Evolutionary conservation across 1,140 invertebrate genomes (phyloP), one percentile per base, ranked within the genome.

Genomic region (Nasonia vitripennis): DNA sequence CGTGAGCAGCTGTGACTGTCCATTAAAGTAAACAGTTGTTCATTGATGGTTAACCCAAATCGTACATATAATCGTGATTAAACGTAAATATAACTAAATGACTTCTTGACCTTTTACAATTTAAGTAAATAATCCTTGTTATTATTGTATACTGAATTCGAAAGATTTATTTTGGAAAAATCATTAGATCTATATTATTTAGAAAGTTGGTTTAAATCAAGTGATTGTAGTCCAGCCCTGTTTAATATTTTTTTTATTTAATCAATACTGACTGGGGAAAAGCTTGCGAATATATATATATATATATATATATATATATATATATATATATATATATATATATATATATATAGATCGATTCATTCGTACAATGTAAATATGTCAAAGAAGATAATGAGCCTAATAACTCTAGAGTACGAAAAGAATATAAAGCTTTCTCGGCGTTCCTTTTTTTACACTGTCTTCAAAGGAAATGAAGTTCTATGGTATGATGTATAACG

Each of bases 331-430:
- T n/a, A 20, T 68, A 81, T 81, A 70, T 81, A 70, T 48, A 45
- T 81, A 62, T 37, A 4, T 37, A 4, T 37, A 37, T 4, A 37
- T 68, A 27, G 2, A 70, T 70, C n/a, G 20, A 71, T n/a, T 4
- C 23, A 34, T 31, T 71, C 68, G 23, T 71, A 71, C 10, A 71
- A 73, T 81, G 80, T 81, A 81, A 81, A 81, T 81, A 81, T 51
- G 10, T 81, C 20, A 75, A 81, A 27, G 2, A 11, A 34, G 1
- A 62, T 41, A 27, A 62, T 5, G 34, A 83, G 34, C 55, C 51
- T 67, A 67, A 77, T 55, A 67, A 77, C 55, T 75, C 37, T 20
- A 31, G 11, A 20, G 20, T 14, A 75, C 14, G 20, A 31, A 12
- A 75, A 71, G 27, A 71, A 31, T 27, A 77, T 27, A 45, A 83